Evolutionary conservation across 2,888 invertebrate species (phyloP).

Genomic region (Unio pictorum): DNA sequence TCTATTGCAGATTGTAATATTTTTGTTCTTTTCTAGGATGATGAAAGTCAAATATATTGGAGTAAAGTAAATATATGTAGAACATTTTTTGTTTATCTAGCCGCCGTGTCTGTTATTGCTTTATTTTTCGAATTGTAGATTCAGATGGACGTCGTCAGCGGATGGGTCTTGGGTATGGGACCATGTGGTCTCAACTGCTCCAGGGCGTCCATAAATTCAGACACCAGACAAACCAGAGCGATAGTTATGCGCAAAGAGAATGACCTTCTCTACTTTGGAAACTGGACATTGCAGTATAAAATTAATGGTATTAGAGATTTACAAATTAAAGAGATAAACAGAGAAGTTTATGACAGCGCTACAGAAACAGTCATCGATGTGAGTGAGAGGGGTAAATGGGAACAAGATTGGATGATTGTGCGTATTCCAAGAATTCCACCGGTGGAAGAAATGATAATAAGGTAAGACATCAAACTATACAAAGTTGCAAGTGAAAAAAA

Average conservation of each 20-base stretch:
- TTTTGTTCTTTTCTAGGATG: too few species aligned
- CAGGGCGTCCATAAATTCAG: constrained; percentile 18
- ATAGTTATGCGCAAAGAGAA: neutral
- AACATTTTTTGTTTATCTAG: too few species aligned
- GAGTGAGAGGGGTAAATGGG: constrained; percentile 31
- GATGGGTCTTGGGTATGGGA: constrained; percentile 43
- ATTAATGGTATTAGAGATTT: neutral
- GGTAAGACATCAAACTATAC: constrained; percentile 7
- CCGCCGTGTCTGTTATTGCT: too few species aligned
- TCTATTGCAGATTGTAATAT: too few species aligned
- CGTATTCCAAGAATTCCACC: constrained; percentile 9
- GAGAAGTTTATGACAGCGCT: constrained; percentile 7
- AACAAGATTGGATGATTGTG: constrained; percentile 31
- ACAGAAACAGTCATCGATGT: constrained; percentile 29
- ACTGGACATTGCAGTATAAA: constrained; percentile 23
- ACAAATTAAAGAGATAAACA: neutral
- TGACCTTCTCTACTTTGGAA: constrained; percentile 31
- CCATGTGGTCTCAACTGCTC: constrained; percentile 39
- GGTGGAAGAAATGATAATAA: constrained; percentile 2
- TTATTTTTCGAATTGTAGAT: constrained; percentile 13
- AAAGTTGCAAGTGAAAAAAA: too few species aligned
- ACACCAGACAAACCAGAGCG: constrained; percentile 17
- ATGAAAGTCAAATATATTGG: too few species aligned
- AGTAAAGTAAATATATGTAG: too few species aligned
- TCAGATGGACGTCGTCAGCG: constrained; percentile 35